Base-by-base conservation (phyloP, 2,113 vertebrate genomes). In the Bostrychus sinensis region DNA sequence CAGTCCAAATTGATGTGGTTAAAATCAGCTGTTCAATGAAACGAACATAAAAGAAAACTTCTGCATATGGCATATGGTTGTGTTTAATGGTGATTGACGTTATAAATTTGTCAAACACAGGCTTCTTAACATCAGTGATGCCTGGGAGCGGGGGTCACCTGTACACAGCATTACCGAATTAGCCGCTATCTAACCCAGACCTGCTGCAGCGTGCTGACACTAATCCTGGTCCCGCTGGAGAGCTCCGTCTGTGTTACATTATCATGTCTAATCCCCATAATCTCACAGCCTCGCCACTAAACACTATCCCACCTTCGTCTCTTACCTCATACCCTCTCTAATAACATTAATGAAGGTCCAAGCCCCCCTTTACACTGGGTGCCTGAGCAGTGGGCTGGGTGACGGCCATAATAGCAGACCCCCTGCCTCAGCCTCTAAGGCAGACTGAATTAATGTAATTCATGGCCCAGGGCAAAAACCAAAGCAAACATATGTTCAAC, bases 401-500 rank as follows among this genome's bases (percentile, higher is more conserved):
- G 83, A 86, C 74, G 83, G 71, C 82, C 70, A 3, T 83, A 77
- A 87, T 86, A 80, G 16, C 61, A 66, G 71, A 57, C 75, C 79
- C 73, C 77, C 81, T 62, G 75, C 57, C 80, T 75, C 84, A 66
- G 83, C 86, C 91, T 91, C 81, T 71, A 70, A 91, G 82, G 82
- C 82, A 88, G 66, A 64, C 36, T 37, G 78, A 84, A 87, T 79
- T 91, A 93, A 92, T 91, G 88, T 89, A 91, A 93, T 92, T 93
- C 91, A 87, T 76, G 76, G 89, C 92, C 92, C 81, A 82, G 64
- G 90, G 91, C 88, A 82, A 91, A 91, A 92, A 86, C 88, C 39
- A 90, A 86, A 93, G 72, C 83, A 93, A 94, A 93, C 88, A 93
- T 90, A 87, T 93, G 89, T 91, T 93, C 88, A 91, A 87, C 89